Evolutionary conservation across 2,888 invertebrate species (phyloP), one percentile per base, ranked within the genome.

Genomic region (Ormyrus rosae): DNA sequence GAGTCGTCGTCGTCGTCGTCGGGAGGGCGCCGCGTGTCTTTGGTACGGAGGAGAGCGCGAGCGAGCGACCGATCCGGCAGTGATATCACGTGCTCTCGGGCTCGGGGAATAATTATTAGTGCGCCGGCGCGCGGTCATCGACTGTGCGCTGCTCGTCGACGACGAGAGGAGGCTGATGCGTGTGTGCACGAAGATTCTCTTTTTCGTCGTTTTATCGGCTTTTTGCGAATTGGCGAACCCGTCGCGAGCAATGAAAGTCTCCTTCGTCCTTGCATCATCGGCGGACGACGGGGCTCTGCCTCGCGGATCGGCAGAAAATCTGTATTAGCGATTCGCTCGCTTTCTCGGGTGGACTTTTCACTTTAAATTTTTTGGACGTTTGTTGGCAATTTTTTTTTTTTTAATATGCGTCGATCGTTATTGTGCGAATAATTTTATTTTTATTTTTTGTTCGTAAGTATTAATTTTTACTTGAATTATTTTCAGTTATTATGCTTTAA

Each of bases 21-120:
- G 34, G 34, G 34, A 34, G 34, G 34, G 34, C 56, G 68, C 55
- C 72, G 72, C 64, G 70, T 56, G 63, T 19, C 9, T 68, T 34
- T 68, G 46, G 76, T 51, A 19, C 45, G 48, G 61, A 45, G 13
- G 45, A 13, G 55, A 51, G 56, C 51, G 51, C 61, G 63, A 75
- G 75, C 46, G 51, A 55, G 63, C 75, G 75, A 65, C 70, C 65
- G 34, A 71, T 80, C 55, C 53, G 65, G 58, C 65, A 75, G 68
- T 53, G 63, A 72, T 71, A 79, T 83, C 80, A 81, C 81, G 82
- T 81, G 79, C 80, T 75, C 19, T 58, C 1, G 19, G 61, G 50
- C 19, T 56, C 34, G 46, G 78, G 46, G 78, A 82, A 81, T 64
- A 78, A 81, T 81, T 80, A 75, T 77, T 78, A 51, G 61, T 67